Percentiles rank a stretch among this genome's conserved stretches.
Conservation (phyloP, 2,888 invertebrate genomes). For the Calliphora vomitoria region DNA sequence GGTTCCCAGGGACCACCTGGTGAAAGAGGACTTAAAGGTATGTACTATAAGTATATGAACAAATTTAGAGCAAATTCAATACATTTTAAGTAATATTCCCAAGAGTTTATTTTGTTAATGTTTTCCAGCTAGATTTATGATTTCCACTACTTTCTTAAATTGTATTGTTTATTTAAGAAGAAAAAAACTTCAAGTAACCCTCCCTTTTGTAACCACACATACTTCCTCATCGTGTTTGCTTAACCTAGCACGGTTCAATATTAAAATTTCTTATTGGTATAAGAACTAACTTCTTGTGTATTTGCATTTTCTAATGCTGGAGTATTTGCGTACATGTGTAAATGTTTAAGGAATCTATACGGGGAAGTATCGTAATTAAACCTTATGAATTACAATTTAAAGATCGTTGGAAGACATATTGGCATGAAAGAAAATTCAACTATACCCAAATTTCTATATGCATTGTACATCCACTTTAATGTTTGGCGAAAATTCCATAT, state of each 20-base stretch:
- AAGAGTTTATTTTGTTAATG: too few relatives aligned
- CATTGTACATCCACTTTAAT: too few relatives aligned
- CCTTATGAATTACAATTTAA: too few relatives aligned
- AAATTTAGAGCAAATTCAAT: neutral
- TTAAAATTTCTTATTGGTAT: slow-evolving; percentile 40
- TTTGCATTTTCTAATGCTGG: slow-evolving; percentile 42
- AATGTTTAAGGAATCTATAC: neutral
- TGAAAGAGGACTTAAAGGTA: slow-evolving; percentile 89
- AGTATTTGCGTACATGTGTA: neutral
- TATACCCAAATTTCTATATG: too few relatives aligned
- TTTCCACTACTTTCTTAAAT: neutral
- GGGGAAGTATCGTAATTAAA: neutral
- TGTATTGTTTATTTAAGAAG: neutral
- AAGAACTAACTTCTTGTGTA: slow-evolving; percentile 55
- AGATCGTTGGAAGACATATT: too few relatives aligned
- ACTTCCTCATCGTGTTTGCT: slow-evolving; percentile 13
- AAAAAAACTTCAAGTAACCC: neutral
- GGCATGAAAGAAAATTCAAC: too few relatives aligned
- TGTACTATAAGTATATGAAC: slow-evolving; percentile 73
- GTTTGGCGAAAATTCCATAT: too few relatives aligned
- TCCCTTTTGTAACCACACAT: neutral
- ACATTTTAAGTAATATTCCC: neutral
- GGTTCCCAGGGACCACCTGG: slow-evolving; percentile 89
- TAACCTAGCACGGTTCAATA: slow-evolving; percentile 49
- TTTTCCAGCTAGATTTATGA: too few relatives aligned